Evolutionary conservation across 2,113 vertebrate genomes (phyloP).

Genomic region (Neodon shergylaensis): DNA sequence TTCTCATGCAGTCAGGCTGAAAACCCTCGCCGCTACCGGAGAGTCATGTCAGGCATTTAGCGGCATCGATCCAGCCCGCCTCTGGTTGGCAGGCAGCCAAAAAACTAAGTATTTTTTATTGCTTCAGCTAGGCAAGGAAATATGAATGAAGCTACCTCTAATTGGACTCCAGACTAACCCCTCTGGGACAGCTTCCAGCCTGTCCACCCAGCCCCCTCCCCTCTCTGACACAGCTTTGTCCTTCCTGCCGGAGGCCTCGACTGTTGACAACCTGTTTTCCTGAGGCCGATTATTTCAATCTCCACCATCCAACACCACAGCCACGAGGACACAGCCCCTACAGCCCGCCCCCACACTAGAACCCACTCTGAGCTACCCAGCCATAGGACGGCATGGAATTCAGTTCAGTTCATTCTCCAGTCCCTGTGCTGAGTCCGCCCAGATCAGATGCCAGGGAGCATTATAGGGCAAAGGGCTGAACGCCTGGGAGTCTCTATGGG

Average conservation of each 20-base stretch:
- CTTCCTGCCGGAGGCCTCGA: constrained; percentile 53
- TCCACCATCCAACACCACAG: neutral
- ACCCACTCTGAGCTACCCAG: neutral
- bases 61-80: constrained; percentile 86
- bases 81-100: constrained; percentile 81
- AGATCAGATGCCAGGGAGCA: neutral
- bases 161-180: constrained; percentile 80
- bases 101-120: constrained; percentile 87
- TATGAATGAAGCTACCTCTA: constrained; percentile 83
- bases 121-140: constrained; percentile 84
- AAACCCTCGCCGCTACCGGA: constrained; percentile 84
- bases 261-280: constrained; percentile 74
- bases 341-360: too few relatives aligned
- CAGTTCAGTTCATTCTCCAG: constrained; percentile 11
- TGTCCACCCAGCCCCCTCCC: constrained; percentile 41
- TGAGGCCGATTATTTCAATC: constrained; percentile 31
- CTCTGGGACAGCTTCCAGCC: constrained; percentile 79
- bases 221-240: constrained; percentile 55
- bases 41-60: constrained; percentile 86
- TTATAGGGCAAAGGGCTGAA: neutral
- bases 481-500: neutral
- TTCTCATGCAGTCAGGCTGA: constrained; percentile 90
- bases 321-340: neutral
- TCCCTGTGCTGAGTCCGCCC: neutral
- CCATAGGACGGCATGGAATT: neutral